Base-by-base conservation (phyloP, 1,140 invertebrate genomes). In the Linepithema humile region DNA sequence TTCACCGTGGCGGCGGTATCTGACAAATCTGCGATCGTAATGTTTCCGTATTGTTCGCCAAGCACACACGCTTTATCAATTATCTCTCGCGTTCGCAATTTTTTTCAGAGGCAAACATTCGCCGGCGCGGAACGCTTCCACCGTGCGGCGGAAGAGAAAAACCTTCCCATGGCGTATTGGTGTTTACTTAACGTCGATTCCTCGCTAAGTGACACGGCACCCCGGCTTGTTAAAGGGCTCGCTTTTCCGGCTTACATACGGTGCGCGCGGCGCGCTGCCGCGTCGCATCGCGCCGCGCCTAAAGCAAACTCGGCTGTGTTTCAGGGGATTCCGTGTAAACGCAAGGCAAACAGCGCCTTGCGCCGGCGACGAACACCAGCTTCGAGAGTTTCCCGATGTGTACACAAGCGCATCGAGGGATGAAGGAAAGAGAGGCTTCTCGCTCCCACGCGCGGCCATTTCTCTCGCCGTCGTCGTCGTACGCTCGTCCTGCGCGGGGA, bases 241-340 rank as follows among this genome's bases (percentile, higher is more conserved):
- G 72, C 73, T 60, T 50, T 83, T 83, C 35, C 70, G 80, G 43
- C 20, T 57, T n/a, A n/a, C 65, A 23, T 70, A 72, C 40, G 23
- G 15, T 55, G 32, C 60, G 57, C 80, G 64, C 50, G 50, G 82
- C 38, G 80, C 70, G 69, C 72, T 20, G 20, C 45, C 29, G 59
- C 43, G 32, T 83, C 88, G 82, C 88, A 83, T 70, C 69, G 82
- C 78, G 86, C 77, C 87, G 85, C 85, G 73, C 86, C 89, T 87
- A 92, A 92, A 91, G 90, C 85, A 91, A 92, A 93, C 91, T 92
- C 75, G 65, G 26, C 73, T 87, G 65, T 80, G 72, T 90, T 91
- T 85, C 87, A 86, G 90, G 72, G n/a, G 83, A 92, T 93, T 93
- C 88, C 91, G 72, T 90, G 88, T 93, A 91, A 89, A 89, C 88